Conservation (phyloP, 2,797 vertebrate genomes). For the Enteromius afrohamiltoni region DNA sequence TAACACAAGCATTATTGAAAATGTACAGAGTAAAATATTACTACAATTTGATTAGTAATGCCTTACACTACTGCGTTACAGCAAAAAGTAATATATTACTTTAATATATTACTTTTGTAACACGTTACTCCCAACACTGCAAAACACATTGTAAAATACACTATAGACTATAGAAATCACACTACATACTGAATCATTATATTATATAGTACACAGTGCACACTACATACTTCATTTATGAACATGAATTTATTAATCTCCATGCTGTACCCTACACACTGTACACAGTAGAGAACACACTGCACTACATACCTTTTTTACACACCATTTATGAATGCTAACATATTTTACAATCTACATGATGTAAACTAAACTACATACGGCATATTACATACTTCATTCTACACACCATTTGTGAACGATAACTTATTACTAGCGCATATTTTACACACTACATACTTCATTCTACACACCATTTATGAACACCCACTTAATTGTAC, state of each 20-base stretch:
- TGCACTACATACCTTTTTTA: background rate
- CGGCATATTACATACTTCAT: background rate
- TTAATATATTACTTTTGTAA: too few relatives aligned
- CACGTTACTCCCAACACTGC: too few relatives aligned
- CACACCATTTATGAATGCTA: background rate
- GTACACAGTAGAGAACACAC: background rate
- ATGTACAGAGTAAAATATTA: too few relatives aligned
- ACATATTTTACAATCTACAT: background rate
- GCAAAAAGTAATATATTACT: too few relatives aligned
- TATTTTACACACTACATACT: background rate
- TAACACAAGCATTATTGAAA: too few relatives aligned
- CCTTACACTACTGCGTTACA: too few relatives aligned
- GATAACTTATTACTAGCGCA: background rate
- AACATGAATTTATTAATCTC: background rate
- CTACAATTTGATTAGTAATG: too few relatives aligned
- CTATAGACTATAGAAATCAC: background rate
- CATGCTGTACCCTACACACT: background rate
- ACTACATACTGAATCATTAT: background rate
- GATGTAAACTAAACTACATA: background rate
- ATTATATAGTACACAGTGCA: background rate
- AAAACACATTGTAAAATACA: background rate
- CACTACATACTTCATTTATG: background rate
- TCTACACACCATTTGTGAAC: background rate
- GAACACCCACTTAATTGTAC: background rate
- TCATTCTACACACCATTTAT: background rate